Evolutionary conservation across 2,888 invertebrate species (phyloP), one percentile per base, ranked within the genome.

Genomic region (Cheiracanthium punctorium): DNA sequence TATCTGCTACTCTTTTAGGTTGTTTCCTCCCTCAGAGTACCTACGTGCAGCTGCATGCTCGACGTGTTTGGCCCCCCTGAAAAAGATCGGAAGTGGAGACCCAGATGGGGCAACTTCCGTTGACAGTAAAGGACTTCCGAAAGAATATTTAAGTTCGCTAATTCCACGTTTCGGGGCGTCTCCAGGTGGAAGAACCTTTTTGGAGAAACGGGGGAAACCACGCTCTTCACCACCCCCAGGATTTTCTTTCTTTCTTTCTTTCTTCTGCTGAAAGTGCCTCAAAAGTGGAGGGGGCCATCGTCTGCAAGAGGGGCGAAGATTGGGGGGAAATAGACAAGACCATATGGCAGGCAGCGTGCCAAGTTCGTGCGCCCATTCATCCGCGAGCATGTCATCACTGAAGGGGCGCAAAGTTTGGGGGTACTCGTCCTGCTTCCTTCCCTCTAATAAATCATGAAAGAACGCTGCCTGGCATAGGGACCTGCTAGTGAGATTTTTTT

Each of bases 41-140:
- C 72, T 24, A 1, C 32, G 7, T 71, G 65, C 72, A 73, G 73
- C 80, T 73, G 73, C 73, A 64, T 17, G 65, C 58, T 32, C 69
- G n/a, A 2, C 4, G 12, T 5, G n/a, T n/a, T n/a, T n/a, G 41
- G 52, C 52, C 67, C 30, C 74, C 29, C 24, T 58, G 24, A 75
- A 37, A 75, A 32, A 32, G 64, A 29, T 80, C 80, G 80, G 73
- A 80, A 80, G 73, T 65, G 80, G n/a, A 80, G 73, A 80, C 80
- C 80, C 80, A 72, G 73, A 73, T 72, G 80, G 80, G 80, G 33
- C 32, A 28, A 80, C 80, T 80, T 80, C 80, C 80, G 80, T 80
- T 48, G 80, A 67, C 80, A 73, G 80, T 30, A 80, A 48, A 71
- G 64, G 69, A 48, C 52, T 77, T 30, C 77, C 43, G 41, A 77